Conservation (phyloP, 2,113 vertebrate species). For the Colossoma macropomum region DNA sequence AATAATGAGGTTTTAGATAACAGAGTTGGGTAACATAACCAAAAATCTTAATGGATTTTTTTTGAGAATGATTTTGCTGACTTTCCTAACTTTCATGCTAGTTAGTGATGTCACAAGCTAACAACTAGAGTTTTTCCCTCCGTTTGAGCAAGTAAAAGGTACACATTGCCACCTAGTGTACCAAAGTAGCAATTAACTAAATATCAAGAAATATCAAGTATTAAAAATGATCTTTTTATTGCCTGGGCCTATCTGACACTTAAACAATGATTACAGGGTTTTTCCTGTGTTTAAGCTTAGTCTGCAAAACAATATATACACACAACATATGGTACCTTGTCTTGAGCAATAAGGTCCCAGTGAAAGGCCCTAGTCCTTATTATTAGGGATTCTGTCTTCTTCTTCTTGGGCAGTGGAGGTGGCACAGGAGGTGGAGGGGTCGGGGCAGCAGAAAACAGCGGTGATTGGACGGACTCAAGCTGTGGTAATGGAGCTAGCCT, state of each 20-base stretch:
- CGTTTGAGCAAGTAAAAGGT: too few species aligned
- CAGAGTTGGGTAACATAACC: not conserved
- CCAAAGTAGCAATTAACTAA: too few species aligned
- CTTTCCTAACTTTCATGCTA: too few species aligned
- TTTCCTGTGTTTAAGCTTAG: too few species aligned
- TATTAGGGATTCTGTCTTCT: not conserved
- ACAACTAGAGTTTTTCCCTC: too few species aligned
- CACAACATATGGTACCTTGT: constrained; percentile 69
- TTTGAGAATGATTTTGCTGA: not conserved
- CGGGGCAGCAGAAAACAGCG: not conserved
- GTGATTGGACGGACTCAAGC: not conserved
- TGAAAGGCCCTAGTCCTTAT: constrained; percentile 78
- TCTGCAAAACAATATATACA: not conserved
- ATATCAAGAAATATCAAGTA: too few species aligned
- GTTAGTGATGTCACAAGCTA: too few species aligned
- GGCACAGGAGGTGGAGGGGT: constrained; percentile 21
- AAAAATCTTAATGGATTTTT: too few species aligned
- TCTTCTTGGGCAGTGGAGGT: constrained; percentile 53
- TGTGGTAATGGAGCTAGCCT: not conserved
- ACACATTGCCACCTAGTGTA: too few species aligned
- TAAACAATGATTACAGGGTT: not conserved
- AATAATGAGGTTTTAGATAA: not conserved
- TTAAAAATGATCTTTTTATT: not conserved
- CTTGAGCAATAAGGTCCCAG: constrained; percentile 74
- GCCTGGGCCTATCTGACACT: too few species aligned